Base-by-base conservation (phyloP, 2,797 vertebrate species). In the Anolis apletophallus region DNA sequence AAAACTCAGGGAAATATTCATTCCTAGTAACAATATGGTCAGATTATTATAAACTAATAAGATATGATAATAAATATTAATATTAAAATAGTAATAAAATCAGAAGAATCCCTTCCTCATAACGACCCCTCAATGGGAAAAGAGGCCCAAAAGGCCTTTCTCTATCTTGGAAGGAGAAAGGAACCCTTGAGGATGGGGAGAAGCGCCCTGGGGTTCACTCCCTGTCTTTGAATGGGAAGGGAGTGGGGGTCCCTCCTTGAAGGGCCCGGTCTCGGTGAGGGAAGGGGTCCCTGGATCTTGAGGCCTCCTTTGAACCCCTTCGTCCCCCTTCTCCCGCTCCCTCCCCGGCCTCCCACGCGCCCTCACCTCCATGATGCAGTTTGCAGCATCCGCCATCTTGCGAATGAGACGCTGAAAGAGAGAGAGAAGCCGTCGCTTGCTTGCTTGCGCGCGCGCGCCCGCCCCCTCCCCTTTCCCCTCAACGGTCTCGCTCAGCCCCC, bases 321-420 rank as follows among this genome's bases (percentile, higher is more conserved):
- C 55, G 16, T 2, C 55, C 26, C 36, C n/a, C 67, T 32, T 21
- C 23, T 36, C 21, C n/a, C 19, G 3, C 46, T 81, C 32, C 17
- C 7, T 40, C 50, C 4, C 46, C 26, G 40, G 40, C 23, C 67
- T n/a, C 74, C 86, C 67, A 5, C 55, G 52, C 17, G 36, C 75
- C 55, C 86, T 87, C 86, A 87, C 86, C 86, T 87, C 86, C 86
- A 87, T 87, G 81, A 87, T 87, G 86, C 86, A 87, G 67, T 87
- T 87, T 87, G 86, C 86, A 87, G 86, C 86, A 55, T 87, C 86
- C 86, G 86, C 86, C 86, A 87, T 87, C 86, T 87, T 87, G 86
- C 81, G 86, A 87, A 79, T 83, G 81, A 87, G 86, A 87, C 86
- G 80, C 84, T 83, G 86, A 87, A 87, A 87, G 76, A 76, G 85